Percentiles rank a stretch among this genome's conserved stretches.
phyloP scores from a whole-genome alignment of 2,113 vertebrate species.

The Herpailurus yagouaroundi region DNA sequence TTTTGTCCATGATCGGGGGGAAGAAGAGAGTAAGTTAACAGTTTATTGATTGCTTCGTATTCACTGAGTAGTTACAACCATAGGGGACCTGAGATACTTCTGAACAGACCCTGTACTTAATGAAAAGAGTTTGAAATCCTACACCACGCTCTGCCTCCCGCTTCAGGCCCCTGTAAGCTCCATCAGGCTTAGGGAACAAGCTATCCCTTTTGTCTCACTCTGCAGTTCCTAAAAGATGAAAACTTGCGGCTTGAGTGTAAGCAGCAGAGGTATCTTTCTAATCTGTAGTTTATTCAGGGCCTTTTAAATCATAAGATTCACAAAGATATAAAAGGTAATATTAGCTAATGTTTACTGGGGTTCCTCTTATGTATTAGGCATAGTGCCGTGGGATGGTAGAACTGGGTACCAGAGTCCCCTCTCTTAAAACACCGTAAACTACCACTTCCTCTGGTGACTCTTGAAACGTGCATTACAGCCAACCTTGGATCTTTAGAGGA shows the following conservation, averaged over 20 bases:
- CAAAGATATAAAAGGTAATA: background rate
- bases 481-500: background rate
- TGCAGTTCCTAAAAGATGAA: background rate
- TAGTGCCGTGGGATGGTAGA: background rate
- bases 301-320: background rate
- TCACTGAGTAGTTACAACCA: constrained; percentile 17
- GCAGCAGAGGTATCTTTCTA: background rate
- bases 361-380: background rate
- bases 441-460: background rate
- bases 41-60: constrained; percentile 55
- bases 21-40: background rate
- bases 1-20: background rate
- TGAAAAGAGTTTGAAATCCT: constrained; percentile 47
- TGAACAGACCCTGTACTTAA: constrained; percentile 19
- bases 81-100: background rate
- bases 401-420: background rate
- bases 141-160: background rate
- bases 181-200: background rate
- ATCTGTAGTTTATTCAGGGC: background rate
- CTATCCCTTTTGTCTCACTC: background rate
- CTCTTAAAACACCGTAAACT: background rate
- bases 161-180: background rate
- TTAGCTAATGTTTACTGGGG: background rate
- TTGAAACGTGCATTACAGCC: background rate
- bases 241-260: background rate